A percentile compares a stretch with the other conserved stretches of the same genome.
Evolutionary conservation across 2,797 vertebrate genomes (phyloP).

Genomic region (Schizothorax lantsangensis): DNA sequence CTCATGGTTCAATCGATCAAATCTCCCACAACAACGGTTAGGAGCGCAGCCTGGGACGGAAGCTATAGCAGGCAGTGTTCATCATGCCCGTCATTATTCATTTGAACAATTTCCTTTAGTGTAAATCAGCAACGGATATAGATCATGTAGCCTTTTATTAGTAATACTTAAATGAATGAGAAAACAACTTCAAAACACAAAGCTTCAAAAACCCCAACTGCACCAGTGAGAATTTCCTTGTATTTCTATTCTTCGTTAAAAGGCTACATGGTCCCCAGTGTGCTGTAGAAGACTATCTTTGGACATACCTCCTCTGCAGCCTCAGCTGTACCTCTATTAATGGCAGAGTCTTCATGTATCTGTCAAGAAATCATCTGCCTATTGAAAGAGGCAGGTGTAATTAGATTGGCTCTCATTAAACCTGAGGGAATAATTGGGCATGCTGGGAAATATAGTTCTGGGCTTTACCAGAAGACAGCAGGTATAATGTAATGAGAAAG

Average conservation of each 20-base stretch:
- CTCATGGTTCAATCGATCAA: slow-evolving; percentile 60
- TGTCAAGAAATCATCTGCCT: slow-evolving; percentile 50
- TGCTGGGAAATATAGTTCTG: slow-evolving; percentile 67
- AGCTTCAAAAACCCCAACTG: neutral
- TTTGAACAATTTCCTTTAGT: slow-evolving; percentile 26
- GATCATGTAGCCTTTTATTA: neutral
- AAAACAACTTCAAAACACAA: neutral
- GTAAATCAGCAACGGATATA: slow-evolving; percentile 14
- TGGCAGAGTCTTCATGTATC: slow-evolving; percentile 48
- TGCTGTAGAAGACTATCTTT: slow-evolving; percentile 31
- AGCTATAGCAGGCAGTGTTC: slow-evolving; percentile 5
- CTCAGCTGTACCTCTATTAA: slow-evolving; percentile 6
- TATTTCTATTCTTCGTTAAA: slow-evolving; percentile 8
- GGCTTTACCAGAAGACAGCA: slow-evolving; percentile 52
- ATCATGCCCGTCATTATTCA: slow-evolving; percentile 1
- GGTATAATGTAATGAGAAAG: slow-evolving; percentile 65
- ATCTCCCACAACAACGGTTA: slow-evolving; percentile 49
- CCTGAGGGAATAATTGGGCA: slow-evolving; percentile 61
- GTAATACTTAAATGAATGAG: neutral
- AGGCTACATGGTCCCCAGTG: slow-evolving; percentile 13
- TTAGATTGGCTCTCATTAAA: slow-evolving; percentile 60
- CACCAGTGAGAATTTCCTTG: neutral
- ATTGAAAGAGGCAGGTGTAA: slow-evolving; percentile 57
- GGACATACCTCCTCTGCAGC: slow-evolving; percentile 17
- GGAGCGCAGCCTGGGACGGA: slow-evolving; percentile 27